Conservation (phyloP, 1,140 invertebrate genomes). For the Phenacoccus solenopsis region DNA sequence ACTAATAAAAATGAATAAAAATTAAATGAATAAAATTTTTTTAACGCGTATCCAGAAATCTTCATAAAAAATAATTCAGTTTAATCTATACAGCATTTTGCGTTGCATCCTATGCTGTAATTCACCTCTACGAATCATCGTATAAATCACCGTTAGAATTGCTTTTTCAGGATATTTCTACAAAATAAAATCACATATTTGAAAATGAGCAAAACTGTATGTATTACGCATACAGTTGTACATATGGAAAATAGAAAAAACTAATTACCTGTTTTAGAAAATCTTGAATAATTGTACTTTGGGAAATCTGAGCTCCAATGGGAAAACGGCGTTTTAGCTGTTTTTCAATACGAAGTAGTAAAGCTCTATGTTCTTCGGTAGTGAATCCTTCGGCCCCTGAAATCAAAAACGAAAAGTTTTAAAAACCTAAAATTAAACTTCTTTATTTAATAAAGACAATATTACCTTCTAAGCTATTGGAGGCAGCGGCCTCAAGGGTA, state of each 20-base stretch:
- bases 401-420: conserved; percentile 26
- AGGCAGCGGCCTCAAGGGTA: conserved; percentile 88
- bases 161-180: conserved; percentile 79
- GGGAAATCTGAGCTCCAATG: conserved; percentile 90
- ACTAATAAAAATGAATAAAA: too few relatives aligned
- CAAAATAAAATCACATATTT: conserved; percentile 24
- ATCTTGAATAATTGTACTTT: conserved; percentile 86
- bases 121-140: conserved; percentile 89
- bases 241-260: conserved; percentile 13
- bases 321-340: conserved; percentile 90
- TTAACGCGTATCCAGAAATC: too few relatives aligned
- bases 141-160: conserved; percentile 79
- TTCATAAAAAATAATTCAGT: conserved; percentile 34
- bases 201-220: background rate
- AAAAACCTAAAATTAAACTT: background rate
- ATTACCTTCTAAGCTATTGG: conserved; percentile 74
- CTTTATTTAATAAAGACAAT: background rate
- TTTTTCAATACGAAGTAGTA: conserved; percentile 77
- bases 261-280: conserved; percentile 63
- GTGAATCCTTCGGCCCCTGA: conserved; percentile 93
- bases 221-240: background rate
- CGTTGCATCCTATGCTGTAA: conserved; percentile 89
- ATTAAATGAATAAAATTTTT: too few relatives aligned
- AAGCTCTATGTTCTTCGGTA: conserved; percentile 85
- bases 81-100: conserved; percentile 91